Evolutionary conservation across 2,113 vertebrate genomes (phyloP), one percentile per base, ranked within the genome.

Genomic region (Pterophyllum scalare): DNA sequence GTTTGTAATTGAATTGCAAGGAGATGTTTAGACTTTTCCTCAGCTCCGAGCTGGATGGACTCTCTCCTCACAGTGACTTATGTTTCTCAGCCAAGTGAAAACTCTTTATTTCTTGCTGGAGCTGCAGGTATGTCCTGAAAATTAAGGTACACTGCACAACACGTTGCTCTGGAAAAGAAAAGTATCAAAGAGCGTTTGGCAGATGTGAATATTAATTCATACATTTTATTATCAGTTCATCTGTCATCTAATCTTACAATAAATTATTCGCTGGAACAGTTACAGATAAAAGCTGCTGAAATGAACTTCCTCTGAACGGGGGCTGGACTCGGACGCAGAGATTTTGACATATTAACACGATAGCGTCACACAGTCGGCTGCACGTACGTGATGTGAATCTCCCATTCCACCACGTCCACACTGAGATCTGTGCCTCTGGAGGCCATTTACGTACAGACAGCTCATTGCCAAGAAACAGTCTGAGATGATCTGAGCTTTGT

Each of bases 1-100:
- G 24, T 72, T 40, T 77, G 65, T 87, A 90, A 92, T 88, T 87
- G 13, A 65, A 80, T 12, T n/a, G 31, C 22, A 43, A 35, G 56
- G n/a, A 70, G 64, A 8, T 59, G 24, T 85, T 81, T 75, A 24
- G 61, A 22, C 65, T 54, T 52, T 57, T 26, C 19, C 65, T 6
- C 10, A 46, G 31, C 6, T n/a, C 20, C 35, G 17, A 5, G 14
- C 58, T 65, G 17, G 49, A 61, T 40, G 22, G 13, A 17, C 11
- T 56, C 5, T 26, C n/a, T 75, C 76, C 46, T 59, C 33, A 17
- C 24, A 56, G 38, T 10, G 17, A 52, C 60, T 17, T 43, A 31
- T 5, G 49, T 75, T 58, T 87, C 22, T 72, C 28, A 31, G 24
- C 54, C 24, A 43, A 75, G 64, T 83, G 11, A 52, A 72, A 79